phyloP scores from a whole-genome alignment of 2,113 vertebrate species.

The Tiliqua scincoides region DNA sequence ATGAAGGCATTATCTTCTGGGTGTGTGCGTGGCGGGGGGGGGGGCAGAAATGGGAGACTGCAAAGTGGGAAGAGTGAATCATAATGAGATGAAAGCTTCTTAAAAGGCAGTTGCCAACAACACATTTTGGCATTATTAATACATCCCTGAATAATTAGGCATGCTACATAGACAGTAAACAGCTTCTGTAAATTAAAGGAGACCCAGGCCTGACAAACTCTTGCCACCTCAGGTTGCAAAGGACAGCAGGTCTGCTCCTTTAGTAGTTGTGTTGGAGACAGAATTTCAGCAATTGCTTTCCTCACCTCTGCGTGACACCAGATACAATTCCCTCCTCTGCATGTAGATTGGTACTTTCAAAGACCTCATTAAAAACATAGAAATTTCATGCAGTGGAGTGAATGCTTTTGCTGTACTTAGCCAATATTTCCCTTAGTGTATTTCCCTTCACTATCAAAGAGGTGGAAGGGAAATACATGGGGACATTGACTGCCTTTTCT shows the following conservation, averaged over 20 bases:
- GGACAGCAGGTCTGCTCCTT: background rate
- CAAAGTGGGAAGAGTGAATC: conserved; percentile 65
- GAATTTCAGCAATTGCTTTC: background rate
- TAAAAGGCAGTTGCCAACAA: conserved; percentile 70
- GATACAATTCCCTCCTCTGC: background rate
- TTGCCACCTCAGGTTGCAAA: background rate
- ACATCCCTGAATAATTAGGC: conserved; percentile 26
- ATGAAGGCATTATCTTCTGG: conserved; percentile 74
- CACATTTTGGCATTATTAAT: conserved; percentile 57
- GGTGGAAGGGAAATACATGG: background rate
- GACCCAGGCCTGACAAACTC: background rate
- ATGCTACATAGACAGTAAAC: background rate
- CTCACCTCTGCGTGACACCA: background rate
- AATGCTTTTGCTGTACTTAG: background rate
- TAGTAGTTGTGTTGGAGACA: no score
- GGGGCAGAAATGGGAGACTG: background rate
- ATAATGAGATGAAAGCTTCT: conserved; percentile 68
- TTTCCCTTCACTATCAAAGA: background rate
- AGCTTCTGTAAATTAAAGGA: background rate
- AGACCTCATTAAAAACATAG: background rate
- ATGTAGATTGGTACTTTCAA: background rate
- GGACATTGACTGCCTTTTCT: background rate
- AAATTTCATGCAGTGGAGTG: background rate
- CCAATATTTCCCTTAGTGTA: background rate
- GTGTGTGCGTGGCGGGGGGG: background rate